These are phyloP conservation scores for Lochmaea capreae DNA, from an alignment of 2,888 invertebrate genomes.

Conservation along the genomic window DNA sequence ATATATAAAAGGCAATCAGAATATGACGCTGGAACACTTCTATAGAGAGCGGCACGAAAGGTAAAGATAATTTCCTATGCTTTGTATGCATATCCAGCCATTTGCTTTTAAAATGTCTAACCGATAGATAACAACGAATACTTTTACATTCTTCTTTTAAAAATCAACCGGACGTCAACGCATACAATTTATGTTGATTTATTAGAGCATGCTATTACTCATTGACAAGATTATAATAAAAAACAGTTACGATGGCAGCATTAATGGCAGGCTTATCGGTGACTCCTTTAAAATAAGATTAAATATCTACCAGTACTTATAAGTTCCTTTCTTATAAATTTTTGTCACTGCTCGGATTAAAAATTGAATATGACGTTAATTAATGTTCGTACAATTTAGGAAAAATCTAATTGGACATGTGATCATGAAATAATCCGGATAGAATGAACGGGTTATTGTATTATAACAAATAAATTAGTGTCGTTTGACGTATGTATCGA, in stretches of 20 bases:
- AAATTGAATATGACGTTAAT: neutral
- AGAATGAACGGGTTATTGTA: no score
- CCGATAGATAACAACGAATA: neutral
- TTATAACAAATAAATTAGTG: no score
- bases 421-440: neutral
- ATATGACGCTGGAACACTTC: no score
- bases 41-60: no score
- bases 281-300: neutral
- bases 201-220: neutral
- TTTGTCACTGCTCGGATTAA: neutral
- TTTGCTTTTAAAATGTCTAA: neutral
- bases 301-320: neutral
- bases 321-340: neutral
- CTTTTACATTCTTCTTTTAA: neutral
- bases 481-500: no score
- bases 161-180: neutral
- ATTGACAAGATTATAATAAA: neutral
- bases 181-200: constrained; percentile 3
- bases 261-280: constrained; percentile 11
- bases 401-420: neutral
- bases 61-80: no score
- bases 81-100: neutral
- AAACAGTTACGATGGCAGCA: neutral
- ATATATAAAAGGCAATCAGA: no score
- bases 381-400: neutral